Evolutionary conservation across 1,140 invertebrate species (phyloP), one percentile per base, ranked within the genome.

Genomic region (Zaprionus nigranus): DNA sequence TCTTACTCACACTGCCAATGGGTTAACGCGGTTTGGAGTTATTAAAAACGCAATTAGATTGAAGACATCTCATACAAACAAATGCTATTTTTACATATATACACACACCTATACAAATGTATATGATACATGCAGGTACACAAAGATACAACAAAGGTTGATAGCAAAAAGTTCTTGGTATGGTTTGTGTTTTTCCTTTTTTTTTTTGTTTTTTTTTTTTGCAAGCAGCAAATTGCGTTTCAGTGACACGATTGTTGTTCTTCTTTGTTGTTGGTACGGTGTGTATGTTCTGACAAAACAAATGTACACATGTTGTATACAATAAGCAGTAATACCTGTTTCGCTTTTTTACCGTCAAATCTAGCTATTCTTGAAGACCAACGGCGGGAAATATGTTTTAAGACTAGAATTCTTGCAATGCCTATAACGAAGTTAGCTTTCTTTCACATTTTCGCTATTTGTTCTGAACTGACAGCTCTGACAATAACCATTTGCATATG

Each of bases 21-120:
- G 49, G 30, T 75, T 69, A 75, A 63, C 40, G 72, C 36, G 53
- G 58, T 61, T 58, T 56, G 65, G 46, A 84, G 81, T 84, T 82
- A 63, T 63, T 72, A 62, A 84, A 84, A 84, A 83, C 81, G 81
- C 82, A 85, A 84, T 84, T 84, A 71, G 65, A 56, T 83, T 53
- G 67, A 40, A 40, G 15, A 40, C 30, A 30, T 30, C 30, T 34
- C 30, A 34, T 11, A 34, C 30, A 34, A 34, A 34, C 3, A 34
- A 34, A 34, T 7, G 30, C 30, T 34, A 34, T 34, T 34, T 34
- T 34, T 34, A 34, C 30, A 34, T 34, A 34, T 34, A 34, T 34
- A 3, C 30, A 34, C 28, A 30, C 30, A 34, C 30, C 30, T 20
- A 34, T 26, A 36, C 17, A 17, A 6, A 46, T 46, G 13, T 34